Evolutionary conservation across 2,888 invertebrate genomes (phyloP).

Genomic region (Stramonita haemastoma): DNA sequence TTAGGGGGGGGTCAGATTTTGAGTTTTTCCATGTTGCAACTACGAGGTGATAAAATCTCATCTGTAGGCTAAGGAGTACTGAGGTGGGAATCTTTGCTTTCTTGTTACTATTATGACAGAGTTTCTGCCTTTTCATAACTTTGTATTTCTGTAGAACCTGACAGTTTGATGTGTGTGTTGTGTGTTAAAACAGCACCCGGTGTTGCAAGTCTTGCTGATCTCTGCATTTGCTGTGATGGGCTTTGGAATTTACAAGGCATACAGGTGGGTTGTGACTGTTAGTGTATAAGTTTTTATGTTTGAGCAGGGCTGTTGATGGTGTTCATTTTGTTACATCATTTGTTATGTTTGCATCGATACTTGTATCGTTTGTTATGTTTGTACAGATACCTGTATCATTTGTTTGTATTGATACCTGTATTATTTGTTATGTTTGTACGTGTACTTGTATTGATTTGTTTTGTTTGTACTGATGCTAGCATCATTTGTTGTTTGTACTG

Average conservation of each 20-base stretch:
- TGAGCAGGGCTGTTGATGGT: too few species aligned
- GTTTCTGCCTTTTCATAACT: too few species aligned
- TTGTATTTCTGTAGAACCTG: too few species aligned
- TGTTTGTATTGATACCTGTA: background rate
- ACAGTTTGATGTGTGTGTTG: background rate
- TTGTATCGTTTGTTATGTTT: background rate
- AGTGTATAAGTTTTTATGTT: too few species aligned
- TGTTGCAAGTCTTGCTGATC: constrained; percentile 58
- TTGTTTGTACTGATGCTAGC: background rate
- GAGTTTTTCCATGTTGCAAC: too few species aligned
- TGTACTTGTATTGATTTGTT: background rate
- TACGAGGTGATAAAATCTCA: too few species aligned
- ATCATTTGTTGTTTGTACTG: background rate
- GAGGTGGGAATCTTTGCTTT: too few species aligned
- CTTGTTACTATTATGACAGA: too few species aligned
- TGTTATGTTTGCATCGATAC: background rate
- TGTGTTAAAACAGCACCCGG: constrained; percentile 52
- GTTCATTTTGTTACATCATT: background rate
- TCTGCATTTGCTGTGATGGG: constrained; percentile 54
- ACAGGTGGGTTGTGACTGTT: constrained; percentile 50
- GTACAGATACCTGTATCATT: background rate
- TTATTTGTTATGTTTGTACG: background rate
- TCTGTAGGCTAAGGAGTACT: too few species aligned
- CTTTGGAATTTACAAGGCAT: constrained; percentile 51
- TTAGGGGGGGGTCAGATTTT: too few species aligned